Base-by-base conservation (phyloP, 2,797 vertebrate genomes). In the Distichodus sexfasciatus region DNA sequence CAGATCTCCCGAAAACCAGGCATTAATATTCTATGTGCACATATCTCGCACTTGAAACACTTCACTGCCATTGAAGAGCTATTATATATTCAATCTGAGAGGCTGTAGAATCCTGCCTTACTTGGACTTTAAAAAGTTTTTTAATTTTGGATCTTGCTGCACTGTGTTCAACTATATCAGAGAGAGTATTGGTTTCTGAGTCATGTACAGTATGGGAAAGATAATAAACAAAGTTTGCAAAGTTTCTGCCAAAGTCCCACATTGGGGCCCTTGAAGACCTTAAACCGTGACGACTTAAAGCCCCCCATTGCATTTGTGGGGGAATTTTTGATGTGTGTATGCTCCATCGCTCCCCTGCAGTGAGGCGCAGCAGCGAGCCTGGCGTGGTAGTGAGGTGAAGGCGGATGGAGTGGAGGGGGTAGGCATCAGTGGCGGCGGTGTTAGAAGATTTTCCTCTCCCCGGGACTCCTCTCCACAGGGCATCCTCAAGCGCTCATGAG, bases 271-370 rank as follows among this genome's bases (percentile, higher is more conserved):
- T 68, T 71, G 50, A 67, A 80, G 76, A 88, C 86, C 85, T 81
- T 75, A 82, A 85, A 11, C 82, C 78, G 71, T 83, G 79, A 85
- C 86, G 85, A 83, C 81, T 77, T 87, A 88, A 89, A 90, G 86
- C 10, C 88, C 86, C 84, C 84, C 87, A 86, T 36, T n/a, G 29
- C 19, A 31, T 66, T 86, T 85, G 84, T 81, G 79, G 78, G 76
- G 71, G 76, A 89, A 91, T 87, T 85, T 88, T 90, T 90, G 87
- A 70, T 85, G 87, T 83, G 87, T 84, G 78, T 88, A 76, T 86
- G 83, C 81, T 82, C 79, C 35, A 35, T 79, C 81, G 83, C 82
- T 77, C 68, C 77, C 61, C 61, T n/a, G 44, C 40, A 28, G 57
- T 65, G 72, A 75, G 83, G 80, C 72, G 76, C 78, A 67, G 77